These are phyloP conservation scores for Corynorhinus townsendii DNA, from an alignment of 2,113 vertebrate genomes.

Conservation along the genomic window DNA sequence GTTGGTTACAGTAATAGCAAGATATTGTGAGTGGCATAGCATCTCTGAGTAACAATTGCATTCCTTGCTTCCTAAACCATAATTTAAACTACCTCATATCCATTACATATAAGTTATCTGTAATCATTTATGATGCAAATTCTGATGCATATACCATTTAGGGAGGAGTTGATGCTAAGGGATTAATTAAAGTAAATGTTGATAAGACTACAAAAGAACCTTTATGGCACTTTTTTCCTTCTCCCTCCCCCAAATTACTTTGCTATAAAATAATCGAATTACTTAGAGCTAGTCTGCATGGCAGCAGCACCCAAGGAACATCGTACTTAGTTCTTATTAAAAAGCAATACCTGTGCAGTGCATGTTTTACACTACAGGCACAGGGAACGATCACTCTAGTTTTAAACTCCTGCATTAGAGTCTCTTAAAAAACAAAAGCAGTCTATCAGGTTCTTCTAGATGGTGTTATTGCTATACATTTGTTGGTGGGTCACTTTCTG, in stretches of 20 bases:
- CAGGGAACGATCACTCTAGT: slow-evolving; percentile 13
- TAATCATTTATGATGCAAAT: slow-evolving; percentile 39
- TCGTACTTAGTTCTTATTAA: slow-evolving; percentile 48
- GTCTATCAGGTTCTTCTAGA: slow-evolving; percentile 22
- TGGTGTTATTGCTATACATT: slow-evolving; percentile 71
- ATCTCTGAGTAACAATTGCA: slow-evolving; percentile 32
- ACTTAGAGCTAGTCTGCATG: slow-evolving; percentile 47
- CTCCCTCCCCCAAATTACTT: slow-evolving; percentile 18
- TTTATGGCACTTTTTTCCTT: not conserved
- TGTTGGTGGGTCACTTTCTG: slow-evolving; percentile 62
- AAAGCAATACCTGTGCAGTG: slow-evolving; percentile 57
- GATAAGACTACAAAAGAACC: slow-evolving; percentile 41
- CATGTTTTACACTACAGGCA: slow-evolving; percentile 25
- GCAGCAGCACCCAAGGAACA: slow-evolving; percentile 42
- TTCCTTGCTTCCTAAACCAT: not conserved
- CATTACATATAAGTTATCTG: slow-evolving; percentile 25
- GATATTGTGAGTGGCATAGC: slow-evolving; percentile 44
- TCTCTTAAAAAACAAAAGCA: slow-evolving; percentile 55
- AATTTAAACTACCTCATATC: slow-evolving; percentile 24
- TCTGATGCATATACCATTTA: not conserved
- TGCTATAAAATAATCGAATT: slow-evolving; percentile 50
- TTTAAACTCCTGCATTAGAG: slow-evolving; percentile 54
- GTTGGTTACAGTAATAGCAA: slow-evolving; percentile 63
- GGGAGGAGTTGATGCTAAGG: not conserved
- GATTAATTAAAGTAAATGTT: slow-evolving; percentile 31